Evolutionary conservation across 1,140 invertebrate species (phyloP), one percentile per base, ranked within the genome.

Genomic region (Tribolium castaneum): DNA sequence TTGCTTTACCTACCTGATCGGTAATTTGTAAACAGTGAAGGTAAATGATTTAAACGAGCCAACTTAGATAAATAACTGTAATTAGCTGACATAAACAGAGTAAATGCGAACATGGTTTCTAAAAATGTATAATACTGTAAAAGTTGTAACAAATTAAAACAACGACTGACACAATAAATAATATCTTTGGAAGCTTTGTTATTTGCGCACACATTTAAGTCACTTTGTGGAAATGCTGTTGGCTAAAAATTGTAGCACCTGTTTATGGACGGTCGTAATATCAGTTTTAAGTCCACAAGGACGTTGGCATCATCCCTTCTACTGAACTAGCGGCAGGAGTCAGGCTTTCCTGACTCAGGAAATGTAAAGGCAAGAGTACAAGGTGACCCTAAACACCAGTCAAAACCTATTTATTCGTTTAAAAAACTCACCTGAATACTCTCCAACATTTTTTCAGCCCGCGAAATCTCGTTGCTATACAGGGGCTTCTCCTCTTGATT

Each of bases 351-450:
- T 96, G 92, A 80, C 90, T 91, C 12, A 99, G 90, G 86, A 98
- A 99, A 72, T 95, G 88, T 16, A 97, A 86, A 4, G 97, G 97
- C 81, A 98, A 88, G 76, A 95, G 90, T 0, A 98, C 97, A 70
- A 99, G 85, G 86, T 95, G 90, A 16, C 97, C 97, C 91, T 94
- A 84, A 89, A 88, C 9, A 54, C 70, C 0, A 56, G 16, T 19
- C 5, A 30, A 30, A 19, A 19, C 1, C 16, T 1, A 19, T 19
- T 19, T 19, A 19, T 1, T 19, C 2, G 1, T 1, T 1, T 19
- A 52, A 34, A 66, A 14, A 71, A 56, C 72, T 75, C 86, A 93
- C 92, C 88, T 91, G 89, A 80, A 98, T 92, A 82, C 92, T 90
- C 70, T 91, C 88, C 45, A 97, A 87, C 86, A 92, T 90, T 84